Evolutionary conservation across 2,888 invertebrate species (phyloP).

Genomic region (Drosophila recens): DNA sequence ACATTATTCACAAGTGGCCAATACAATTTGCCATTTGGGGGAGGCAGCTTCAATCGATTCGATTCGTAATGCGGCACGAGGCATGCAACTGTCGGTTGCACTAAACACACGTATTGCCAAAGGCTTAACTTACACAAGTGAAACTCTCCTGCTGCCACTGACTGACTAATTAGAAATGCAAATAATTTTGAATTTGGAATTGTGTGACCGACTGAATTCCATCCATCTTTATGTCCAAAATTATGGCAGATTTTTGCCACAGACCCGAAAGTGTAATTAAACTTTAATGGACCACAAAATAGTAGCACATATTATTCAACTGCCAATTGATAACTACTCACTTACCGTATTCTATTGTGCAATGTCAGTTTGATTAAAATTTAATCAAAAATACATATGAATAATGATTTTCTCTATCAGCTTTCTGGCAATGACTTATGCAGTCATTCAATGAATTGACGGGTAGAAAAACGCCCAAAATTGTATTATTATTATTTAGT

Average conservation of each 20-base stretch:
- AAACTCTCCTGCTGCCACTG: conserved; percentile 1
- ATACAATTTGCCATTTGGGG: conserved; percentile 25
- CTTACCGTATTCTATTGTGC: conserved; percentile 21
- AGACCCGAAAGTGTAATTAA: conserved; percentile 42
- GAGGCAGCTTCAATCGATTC: conserved; percentile 4
- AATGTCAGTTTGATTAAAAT: conserved; percentile 54
- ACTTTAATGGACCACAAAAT: conserved; percentile 41
- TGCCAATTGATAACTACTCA: conserved; percentile 9
- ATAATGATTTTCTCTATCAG: conserved; percentile 12
- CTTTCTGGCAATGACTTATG: conserved; percentile 14
- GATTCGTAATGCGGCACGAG: conserved; percentile 6
- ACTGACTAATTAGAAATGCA: conserved; percentile 42
- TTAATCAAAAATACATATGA: conserved; percentile 41
- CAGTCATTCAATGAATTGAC: conserved; percentile 19
- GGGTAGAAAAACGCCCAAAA: not conserved
- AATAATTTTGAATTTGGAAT: conserved; percentile 26
- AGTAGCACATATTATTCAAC: conserved; percentile 17
- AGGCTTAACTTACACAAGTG: not conserved
- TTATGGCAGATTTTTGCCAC: conserved; percentile 8
- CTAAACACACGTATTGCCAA: not conserved
- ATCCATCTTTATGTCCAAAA: conserved; percentile 9
- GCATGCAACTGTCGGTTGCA: conserved; percentile 1
- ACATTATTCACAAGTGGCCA: conserved; percentile 35
- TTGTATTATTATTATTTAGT: conserved; percentile 19
- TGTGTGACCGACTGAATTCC: conserved; percentile 19